Percentiles rank a stretch among this genome's conserved stretches.
Evolutionary conservation across 2,113 vertebrate species (phyloP).

Genomic region (Piprites chloris): DNA sequence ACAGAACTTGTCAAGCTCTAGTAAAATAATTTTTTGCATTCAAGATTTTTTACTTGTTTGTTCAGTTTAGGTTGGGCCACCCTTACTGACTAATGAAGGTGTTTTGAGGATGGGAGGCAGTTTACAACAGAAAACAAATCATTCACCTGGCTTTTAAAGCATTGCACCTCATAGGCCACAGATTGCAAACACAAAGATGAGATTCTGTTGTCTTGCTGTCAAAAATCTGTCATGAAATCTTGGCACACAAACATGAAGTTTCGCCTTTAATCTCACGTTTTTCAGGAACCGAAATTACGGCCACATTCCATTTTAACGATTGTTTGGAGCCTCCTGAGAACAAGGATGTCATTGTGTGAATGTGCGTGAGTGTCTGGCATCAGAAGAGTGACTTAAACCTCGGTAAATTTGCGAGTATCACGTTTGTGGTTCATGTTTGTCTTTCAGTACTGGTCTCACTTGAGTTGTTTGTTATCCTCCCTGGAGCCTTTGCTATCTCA

Average conservation of each 20-base stretch:
- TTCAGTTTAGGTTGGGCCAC: background rate
- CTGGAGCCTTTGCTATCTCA: background rate
- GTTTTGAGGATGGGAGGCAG: background rate
- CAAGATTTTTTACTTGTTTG: background rate
- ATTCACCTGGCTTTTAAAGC: background rate
- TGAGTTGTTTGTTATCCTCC: background rate
- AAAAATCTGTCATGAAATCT: background rate
- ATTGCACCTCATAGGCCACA: background rate
- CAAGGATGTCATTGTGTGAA: background rate
- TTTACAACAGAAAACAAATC: background rate
- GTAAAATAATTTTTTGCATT: background rate
- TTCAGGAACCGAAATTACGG: background rate
- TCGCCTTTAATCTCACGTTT: background rate
- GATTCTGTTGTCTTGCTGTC: background rate
- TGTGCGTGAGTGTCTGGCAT: background rate
- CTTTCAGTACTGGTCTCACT: background rate
- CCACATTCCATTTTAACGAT: background rate
- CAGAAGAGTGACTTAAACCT: background rate
- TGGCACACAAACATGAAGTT: background rate
- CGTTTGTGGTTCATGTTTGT: background rate
- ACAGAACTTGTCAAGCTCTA: constrained; percentile 2
- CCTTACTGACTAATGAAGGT: background rate
- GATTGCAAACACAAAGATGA: background rate
- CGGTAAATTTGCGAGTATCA: background rate
- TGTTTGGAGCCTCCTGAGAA: background rate